Conservation (phyloP, 2,888 invertebrate species). For the Sycophila texana region DNA sequence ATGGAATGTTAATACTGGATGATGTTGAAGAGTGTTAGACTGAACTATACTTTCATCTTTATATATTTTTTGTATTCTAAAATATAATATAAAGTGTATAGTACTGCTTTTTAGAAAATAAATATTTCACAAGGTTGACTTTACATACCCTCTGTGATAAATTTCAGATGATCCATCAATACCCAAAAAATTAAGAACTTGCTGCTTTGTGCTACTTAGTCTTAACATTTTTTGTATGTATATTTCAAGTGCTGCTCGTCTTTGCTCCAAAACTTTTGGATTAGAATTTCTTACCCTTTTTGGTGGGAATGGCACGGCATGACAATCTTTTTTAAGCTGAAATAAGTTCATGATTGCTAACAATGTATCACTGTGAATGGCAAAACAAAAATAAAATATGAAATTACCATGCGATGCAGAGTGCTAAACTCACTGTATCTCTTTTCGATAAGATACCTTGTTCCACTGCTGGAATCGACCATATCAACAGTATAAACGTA, state of each 20-base stretch:
- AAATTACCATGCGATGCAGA: constrained; percentile 77
- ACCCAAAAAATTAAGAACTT: constrained; percentile 76
- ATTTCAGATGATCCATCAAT: constrained; percentile 66
- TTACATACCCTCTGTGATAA: constrained; percentile 64
- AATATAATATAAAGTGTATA: constrained; percentile 45
- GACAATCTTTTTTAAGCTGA: constrained; percentile 77
- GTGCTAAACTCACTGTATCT: constrained; percentile 79
- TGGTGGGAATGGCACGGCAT: constrained; percentile 79
- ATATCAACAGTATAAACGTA: constrained; percentile 77
- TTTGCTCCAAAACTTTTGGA: constrained; percentile 78
- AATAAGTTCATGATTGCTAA: constrained; percentile 52
- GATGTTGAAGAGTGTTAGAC: constrained; percentile 63
- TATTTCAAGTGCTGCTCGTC: constrained; percentile 77
- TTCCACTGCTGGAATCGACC: constrained; percentile 68
- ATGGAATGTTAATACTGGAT: constrained; percentile 72
- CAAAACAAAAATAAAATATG: not conserved
- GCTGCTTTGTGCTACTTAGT: constrained; percentile 74
- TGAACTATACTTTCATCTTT: constrained; percentile 55
- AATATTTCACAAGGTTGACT: constrained; percentile 5
- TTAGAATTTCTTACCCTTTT: constrained; percentile 79
- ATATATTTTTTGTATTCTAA: constrained; percentile 61
- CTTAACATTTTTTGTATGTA: constrained; percentile 78
- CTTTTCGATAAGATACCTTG: constrained; percentile 76
- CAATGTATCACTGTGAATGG: constrained; percentile 2
- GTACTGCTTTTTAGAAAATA: constrained; percentile 8